Evolutionary conservation across 2,113 vertebrate genomes (phyloP).

Genomic region (Leucoraja erinaceus): DNA sequence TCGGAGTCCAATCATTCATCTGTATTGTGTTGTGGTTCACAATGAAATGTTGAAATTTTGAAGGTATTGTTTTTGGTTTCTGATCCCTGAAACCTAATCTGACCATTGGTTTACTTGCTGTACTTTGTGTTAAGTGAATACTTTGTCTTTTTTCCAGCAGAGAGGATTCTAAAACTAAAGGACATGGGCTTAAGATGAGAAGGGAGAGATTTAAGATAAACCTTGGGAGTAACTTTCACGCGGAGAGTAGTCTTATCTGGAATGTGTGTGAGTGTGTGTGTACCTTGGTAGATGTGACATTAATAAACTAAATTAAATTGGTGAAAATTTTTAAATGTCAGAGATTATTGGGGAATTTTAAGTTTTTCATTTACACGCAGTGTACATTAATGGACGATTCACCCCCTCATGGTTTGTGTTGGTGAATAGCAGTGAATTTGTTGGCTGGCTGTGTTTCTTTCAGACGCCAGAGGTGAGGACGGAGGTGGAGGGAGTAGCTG

Average conservation of each 20-base stretch:
- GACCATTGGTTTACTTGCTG: too few species aligned
- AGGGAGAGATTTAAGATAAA: too few species aligned
- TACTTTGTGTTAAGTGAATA: too few species aligned
- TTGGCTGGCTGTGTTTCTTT: background rate
- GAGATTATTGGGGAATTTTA: background rate
- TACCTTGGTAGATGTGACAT: too few species aligned
- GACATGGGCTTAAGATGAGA: too few species aligned
- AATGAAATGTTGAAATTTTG: background rate
- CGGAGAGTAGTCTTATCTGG: too few species aligned
- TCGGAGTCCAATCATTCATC: background rate
- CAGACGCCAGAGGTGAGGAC: slow-evolving; percentile 49
- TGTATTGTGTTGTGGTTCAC: background rate
- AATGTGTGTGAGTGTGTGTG: too few species aligned
- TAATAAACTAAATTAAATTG: too few species aligned
- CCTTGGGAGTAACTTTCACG: too few species aligned
- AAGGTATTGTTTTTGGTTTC: background rate
- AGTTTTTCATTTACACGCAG: background rate
- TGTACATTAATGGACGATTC: background rate
- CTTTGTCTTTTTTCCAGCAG: too few species aligned
- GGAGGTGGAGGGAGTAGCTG: slow-evolving; percentile 49
- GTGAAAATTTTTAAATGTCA: background rate
- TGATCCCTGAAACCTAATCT: too few species aligned
- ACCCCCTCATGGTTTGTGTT: background rate
- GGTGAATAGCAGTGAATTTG: background rate
- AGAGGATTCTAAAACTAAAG: too few species aligned